Evolutionary conservation across 2,113 vertebrate species (phyloP).

Genomic region (Leiothrix lutea): DNA sequence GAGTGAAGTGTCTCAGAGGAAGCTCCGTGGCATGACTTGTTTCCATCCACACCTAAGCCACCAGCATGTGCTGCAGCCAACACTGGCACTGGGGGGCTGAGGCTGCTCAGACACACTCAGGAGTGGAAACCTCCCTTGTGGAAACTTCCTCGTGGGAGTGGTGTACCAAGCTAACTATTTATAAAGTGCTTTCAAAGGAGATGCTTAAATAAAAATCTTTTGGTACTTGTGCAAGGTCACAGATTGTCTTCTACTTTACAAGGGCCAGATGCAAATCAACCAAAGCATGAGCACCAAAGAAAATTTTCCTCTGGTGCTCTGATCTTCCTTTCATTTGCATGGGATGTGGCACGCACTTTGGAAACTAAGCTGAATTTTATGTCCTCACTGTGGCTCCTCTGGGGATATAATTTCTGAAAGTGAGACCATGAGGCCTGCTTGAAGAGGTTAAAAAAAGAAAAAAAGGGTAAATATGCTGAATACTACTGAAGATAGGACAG

Average conservation of each 20-base stretch:
- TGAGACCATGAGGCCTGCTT: neutral
- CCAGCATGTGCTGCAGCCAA: neutral
- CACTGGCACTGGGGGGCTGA: neutral
- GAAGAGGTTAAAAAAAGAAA: neutral
- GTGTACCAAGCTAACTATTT: neutral
- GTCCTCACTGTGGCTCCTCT: neutral
- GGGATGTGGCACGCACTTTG: neutral
- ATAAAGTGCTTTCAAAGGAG: neutral
- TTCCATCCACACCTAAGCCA: neutral
- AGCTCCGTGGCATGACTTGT: neutral
- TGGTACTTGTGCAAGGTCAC: neutral
- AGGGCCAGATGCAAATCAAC: neutral
- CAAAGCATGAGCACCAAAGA: neutral
- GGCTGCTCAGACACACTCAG: rapidly evolving
- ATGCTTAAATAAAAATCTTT: neutral
- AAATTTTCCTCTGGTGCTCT: neutral
- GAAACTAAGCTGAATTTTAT: neutral
- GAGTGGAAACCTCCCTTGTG: neutral
- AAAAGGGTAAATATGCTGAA: neutral
- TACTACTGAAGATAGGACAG: neutral
- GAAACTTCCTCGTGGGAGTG: neutral
- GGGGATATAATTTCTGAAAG: neutral
- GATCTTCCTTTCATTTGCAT: neutral
- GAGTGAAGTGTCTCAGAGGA: neutral
- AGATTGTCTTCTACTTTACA: neutral